Evolutionary conservation across 2,113 vertebrate species (phyloP), one percentile per base, ranked within the genome.

Genomic region (Laticauda colubrina): DNA sequence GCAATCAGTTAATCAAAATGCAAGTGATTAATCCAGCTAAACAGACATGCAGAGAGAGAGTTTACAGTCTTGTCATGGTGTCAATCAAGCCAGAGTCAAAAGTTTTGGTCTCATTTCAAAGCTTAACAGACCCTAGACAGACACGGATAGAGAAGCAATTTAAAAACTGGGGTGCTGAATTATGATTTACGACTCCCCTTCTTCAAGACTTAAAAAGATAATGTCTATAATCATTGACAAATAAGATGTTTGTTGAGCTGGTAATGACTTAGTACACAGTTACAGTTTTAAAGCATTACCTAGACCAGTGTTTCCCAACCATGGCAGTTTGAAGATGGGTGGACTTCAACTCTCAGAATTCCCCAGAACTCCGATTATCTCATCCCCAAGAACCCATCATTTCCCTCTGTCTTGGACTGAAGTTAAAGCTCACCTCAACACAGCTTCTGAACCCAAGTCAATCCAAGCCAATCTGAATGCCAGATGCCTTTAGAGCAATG

Each of bases 1-100:
- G 54, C 69, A 53, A 69, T 92, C 91, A 29, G 59, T 88, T 88
- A 55, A 88, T 92, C 91, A 88, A 88, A 92, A 88, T 11, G 57
- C 43, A 69, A 59, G 43, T 61, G 90, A 91, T 51, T 59, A 59
- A 91, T 59, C 81, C 45, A n/a, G 26, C 26, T 10, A 43, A 20
- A 45, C 7, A 34, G 24, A 61, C 59, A 61, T 24, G 2, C 3
- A 61, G 3, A 26, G 59, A 64, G 26, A 61, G 10, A 61, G 9
- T 29, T 61, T 26, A 45, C 10, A 51, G 85, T 6, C 15, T 34
- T 34, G n/a, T 51, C 45, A 24, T 15, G 7, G 48, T 11, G 6
- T 23, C 29, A 18, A 18, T 51, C 20, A 64, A 86, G 14, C 2
- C 15, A 12, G 11, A 14, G 23, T 85, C 59, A 10, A 56, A 20